Percentiles rank a stretch among this genome's conserved stretches.
phyloP scores from a whole-genome alignment of 2,113 vertebrate species.

The Recurvirostra avosetta region DNA sequence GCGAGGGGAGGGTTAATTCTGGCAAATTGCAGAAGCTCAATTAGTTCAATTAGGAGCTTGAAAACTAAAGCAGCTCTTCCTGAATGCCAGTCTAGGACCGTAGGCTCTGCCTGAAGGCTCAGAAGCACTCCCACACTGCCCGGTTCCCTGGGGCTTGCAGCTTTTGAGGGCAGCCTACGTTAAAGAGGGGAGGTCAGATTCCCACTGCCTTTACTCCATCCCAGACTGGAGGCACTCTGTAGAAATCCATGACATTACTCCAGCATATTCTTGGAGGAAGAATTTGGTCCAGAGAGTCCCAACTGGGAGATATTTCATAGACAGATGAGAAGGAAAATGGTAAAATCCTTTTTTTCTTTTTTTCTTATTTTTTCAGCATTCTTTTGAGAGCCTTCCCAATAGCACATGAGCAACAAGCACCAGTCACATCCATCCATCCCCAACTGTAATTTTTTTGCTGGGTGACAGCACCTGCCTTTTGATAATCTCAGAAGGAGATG shows the following conservation, averaged over 20 bases:
- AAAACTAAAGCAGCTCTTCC: slow-evolving; percentile 36
- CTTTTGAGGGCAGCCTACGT: background rate
- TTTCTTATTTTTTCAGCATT: background rate
- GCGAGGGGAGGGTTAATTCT: slow-evolving; percentile 22
- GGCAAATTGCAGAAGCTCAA: slow-evolving; percentile 43
- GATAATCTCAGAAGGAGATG: background rate
- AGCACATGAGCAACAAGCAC: background rate
- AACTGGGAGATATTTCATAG: background rate
- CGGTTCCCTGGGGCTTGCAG: background rate
- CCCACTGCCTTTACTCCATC: background rate
- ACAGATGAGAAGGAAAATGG: background rate
- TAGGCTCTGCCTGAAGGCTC: slow-evolving; percentile 35
- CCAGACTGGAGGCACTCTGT: background rate
- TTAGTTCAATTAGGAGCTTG: slow-evolving; percentile 57
- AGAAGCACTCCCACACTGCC: background rate
- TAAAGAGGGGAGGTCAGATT: background rate
- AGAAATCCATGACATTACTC: background rate
- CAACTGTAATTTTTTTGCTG: background rate
- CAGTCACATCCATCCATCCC: background rate
- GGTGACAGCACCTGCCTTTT: slow-evolving; percentile 3
- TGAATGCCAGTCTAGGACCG: background rate
- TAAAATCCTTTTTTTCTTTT: background rate
- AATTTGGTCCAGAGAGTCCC: background rate
- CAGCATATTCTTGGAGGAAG: background rate
- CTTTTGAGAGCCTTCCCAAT: background rate